Conservation (phyloP, 2,888 invertebrate genomes). For the Anorthoa munda region DNA sequence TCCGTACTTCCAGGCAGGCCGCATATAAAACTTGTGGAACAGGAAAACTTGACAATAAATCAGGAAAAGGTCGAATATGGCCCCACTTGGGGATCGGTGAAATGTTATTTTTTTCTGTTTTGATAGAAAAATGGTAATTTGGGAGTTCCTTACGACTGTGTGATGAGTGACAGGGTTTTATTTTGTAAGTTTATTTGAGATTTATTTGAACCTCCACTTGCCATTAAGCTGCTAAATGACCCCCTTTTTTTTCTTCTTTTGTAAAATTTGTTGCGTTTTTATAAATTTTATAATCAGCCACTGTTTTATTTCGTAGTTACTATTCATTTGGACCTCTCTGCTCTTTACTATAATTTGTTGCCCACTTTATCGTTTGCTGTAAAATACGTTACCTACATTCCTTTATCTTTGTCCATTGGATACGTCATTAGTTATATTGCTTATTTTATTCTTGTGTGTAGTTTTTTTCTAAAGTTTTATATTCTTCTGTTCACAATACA, state of each 20-base stretch:
- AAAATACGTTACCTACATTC: no score
- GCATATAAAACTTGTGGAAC: conserved; percentile 84
- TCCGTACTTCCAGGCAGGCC: conserved; percentile 74
- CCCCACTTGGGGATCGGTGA: conserved; percentile 75
- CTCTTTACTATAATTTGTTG: no score
- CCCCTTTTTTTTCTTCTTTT: neutral
- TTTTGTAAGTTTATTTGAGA: conserved; percentile 5
- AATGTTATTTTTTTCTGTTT: conserved; percentile 68
- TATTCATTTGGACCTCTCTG: neutral
- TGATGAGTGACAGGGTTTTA: conserved; percentile 41
- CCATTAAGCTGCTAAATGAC: neutral
- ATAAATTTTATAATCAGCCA: no score
- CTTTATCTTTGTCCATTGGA: no score
- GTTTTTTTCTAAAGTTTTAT: no score
- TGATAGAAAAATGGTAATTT: conserved; percentile 62
- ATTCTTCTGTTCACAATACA: no score
- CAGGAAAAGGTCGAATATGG: conserved; percentile 85
- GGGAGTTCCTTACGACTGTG: conserved; percentile 23
- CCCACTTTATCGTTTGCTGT: no score
- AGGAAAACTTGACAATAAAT: conserved; percentile 84
- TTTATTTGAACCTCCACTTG: neutral
- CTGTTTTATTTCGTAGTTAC: neutral
- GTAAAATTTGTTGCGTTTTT: no score
- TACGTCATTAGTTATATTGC: no score
- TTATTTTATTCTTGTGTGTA: no score